Percentiles rank a stretch among this genome's conserved stretches.
Evolutionary conservation across 2,113 vertebrate genomes (phyloP).

Genomic region (Cyanoderma ruficeps): DNA sequence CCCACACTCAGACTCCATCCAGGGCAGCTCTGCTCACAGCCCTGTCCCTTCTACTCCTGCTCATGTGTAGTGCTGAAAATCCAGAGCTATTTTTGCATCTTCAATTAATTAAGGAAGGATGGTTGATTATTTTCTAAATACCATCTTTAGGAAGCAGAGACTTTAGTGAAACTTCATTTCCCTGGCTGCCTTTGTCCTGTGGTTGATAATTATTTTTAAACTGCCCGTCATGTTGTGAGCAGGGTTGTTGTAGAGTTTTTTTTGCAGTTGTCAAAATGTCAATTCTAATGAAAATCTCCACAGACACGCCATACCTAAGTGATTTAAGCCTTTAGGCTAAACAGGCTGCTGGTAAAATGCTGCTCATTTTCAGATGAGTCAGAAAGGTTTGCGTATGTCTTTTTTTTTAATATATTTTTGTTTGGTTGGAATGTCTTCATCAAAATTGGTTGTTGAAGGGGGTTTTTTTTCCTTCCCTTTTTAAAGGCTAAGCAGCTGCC

Average conservation of each 20-base stretch:
- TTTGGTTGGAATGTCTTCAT: slow-evolving; percentile 32
- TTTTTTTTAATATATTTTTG: background rate
- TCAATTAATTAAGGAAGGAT: background rate
- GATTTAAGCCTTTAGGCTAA: slow-evolving; percentile 62
- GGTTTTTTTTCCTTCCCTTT: background rate
- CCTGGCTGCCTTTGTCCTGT: background rate
- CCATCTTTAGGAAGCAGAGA: background rate
- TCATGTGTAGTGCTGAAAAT: background rate
- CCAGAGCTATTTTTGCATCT: background rate
- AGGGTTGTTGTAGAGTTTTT: background rate
- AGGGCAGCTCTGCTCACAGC: background rate
- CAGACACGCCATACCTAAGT: slow-evolving; percentile 36
- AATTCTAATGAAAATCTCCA: slow-evolving; percentile 62
- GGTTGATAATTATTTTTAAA: slow-evolving; percentile 57
- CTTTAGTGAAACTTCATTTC: slow-evolving; percentile 6
- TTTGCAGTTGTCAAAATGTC: slow-evolving; percentile 69
- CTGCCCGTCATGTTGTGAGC: background rate
- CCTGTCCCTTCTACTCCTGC: background rate
- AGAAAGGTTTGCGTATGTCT: slow-evolving; percentile 34
- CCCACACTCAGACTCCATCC: background rate
- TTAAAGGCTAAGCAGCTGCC: slow-evolving; percentile 5
- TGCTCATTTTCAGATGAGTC: slow-evolving; percentile 53
- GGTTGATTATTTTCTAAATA: background rate
- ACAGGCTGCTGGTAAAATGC: slow-evolving; percentile 26
- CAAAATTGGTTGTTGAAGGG: background rate